Evolutionary conservation across 2,113 vertebrate genomes (phyloP), one percentile per base, ranked within the genome.

Genomic region (Triplophysa tibetana): DNA sequence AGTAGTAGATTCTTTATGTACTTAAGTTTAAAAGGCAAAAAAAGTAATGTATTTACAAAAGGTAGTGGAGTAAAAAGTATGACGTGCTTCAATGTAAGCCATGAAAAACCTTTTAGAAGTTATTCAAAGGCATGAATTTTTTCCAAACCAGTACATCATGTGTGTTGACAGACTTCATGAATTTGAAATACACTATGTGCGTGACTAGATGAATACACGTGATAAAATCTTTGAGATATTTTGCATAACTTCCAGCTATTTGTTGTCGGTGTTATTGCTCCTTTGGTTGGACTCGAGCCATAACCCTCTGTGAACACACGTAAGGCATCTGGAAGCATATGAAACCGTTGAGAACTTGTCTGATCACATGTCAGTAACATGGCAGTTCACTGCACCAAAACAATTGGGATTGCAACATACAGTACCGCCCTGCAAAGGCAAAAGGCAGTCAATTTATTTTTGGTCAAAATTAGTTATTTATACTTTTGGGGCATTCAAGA

Each of bases 161-260:
- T 5, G 54, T 21, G 54, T 58, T 58, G 9, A 58, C 17, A 21
- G 19, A 21, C 54, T 58, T 19, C 1, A 2, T 14, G 13, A 14
- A 52, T 52, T 52, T 52, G 50, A n/a, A 19, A n/a, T 21, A n/a
- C 17, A 33, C 3, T 58, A 13, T 5, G 50, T 4, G 50, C n/a
- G 54, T 58, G 54, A 48, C n/a, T 16, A 21, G 12, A 45, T 48
- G 66, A 48, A 50, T 68, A 5, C 4, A 2, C 33, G 21, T 45
- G 64, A 67, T 67, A 54, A 52, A 70, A n/a, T 29, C 16, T 73
- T 73, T 11, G 17, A 13, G 33, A 43, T 60, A 17, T 60, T 73
- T 73, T 73, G 70, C 70, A 60, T 73, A 73, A 60, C 17, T 2
- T 56, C 69, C 17, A 70, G 13, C 3, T 23, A 23, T 10, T 1